phyloP scores from a whole-genome alignment of 2,113 vertebrate genomes.

The Mormoops blainvillei region DNA sequence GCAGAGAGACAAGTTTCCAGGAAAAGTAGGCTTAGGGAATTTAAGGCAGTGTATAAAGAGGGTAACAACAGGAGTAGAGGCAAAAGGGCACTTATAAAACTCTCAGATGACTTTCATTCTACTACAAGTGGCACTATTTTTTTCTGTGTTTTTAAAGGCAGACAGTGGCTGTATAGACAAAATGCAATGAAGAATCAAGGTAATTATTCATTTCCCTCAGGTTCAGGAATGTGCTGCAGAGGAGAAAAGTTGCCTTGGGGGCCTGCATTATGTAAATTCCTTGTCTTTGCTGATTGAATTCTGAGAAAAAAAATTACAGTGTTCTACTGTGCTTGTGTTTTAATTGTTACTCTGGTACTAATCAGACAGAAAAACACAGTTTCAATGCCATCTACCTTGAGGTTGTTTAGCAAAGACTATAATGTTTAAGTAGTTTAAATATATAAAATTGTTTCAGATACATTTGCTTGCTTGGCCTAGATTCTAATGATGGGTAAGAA shows the following conservation, averaged over 20 bases:
- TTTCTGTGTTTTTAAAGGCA: conserved; percentile 45
- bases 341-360: conserved; percentile 27
- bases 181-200: background rate
- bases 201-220: conserved; percentile 5
- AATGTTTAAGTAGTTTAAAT: conserved; percentile 29
- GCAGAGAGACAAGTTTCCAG: background rate
- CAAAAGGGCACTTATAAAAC: background rate
- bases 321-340: conserved; percentile 21
- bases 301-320: background rate
- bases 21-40: background rate
- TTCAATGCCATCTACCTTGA: conserved; percentile 31
- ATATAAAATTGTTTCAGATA: background rate
- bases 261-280: conserved; percentile 35
- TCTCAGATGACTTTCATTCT: background rate
- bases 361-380: background rate
- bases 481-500: background rate
- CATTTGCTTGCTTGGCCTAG: background rate
- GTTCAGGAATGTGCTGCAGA: background rate
- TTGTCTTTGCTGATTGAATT: conserved; percentile 51
- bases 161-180: conserved; percentile 1
- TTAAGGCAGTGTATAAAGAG: background rate
- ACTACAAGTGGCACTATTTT: background rate
- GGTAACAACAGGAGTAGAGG: background rate
- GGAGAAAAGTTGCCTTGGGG: background rate
- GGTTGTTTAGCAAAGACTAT: background rate